phyloP scores from a whole-genome alignment of 2,888 invertebrate species.

The Doris montereyensis region DNA sequence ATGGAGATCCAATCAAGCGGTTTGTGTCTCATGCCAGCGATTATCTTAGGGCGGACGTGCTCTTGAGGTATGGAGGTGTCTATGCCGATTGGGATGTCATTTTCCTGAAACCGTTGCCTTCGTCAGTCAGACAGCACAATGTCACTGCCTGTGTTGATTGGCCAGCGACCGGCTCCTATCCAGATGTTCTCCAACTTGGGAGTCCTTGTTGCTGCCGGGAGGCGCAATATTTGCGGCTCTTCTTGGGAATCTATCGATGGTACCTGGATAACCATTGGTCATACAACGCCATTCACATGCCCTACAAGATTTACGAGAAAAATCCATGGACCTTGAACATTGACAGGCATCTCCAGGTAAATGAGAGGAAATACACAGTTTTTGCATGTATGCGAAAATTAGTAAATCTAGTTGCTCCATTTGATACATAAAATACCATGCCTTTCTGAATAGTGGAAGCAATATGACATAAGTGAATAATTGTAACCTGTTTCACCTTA shows the following conservation, averaged over 20 bases:
- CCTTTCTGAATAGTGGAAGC: no score
- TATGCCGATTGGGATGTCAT: constrained; percentile 64
- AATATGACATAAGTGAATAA: no score
- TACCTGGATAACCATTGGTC: constrained; percentile 48
- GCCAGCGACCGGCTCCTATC: constrained; percentile 56
- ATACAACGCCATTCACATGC: constrained; percentile 49
- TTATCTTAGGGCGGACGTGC: constrained; percentile 58
- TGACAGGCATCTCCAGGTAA: constrained; percentile 58
- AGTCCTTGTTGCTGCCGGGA: constrained; percentile 54
- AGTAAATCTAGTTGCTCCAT: no score
- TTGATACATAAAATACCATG: no score
- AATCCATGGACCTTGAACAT: constrained; percentile 56
- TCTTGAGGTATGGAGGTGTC: constrained; percentile 63
- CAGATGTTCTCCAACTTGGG: constrained; percentile 50
- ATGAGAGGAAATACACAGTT: no score
- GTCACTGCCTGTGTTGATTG: constrained; percentile 59
- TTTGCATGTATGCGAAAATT: no score
- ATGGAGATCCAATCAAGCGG: constrained; percentile 50
- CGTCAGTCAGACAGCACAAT: constrained; percentile 49
- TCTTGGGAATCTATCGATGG: constrained; percentile 47
- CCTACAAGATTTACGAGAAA: constrained; percentile 55
- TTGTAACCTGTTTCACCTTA: no score
- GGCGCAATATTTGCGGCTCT: constrained; percentile 46
- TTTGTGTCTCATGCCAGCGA: constrained; percentile 59
- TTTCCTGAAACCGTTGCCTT: constrained; percentile 55